phyloP scores from a whole-genome alignment of 2,888 invertebrate genomes.

The Sarcophaga rosellei region DNA sequence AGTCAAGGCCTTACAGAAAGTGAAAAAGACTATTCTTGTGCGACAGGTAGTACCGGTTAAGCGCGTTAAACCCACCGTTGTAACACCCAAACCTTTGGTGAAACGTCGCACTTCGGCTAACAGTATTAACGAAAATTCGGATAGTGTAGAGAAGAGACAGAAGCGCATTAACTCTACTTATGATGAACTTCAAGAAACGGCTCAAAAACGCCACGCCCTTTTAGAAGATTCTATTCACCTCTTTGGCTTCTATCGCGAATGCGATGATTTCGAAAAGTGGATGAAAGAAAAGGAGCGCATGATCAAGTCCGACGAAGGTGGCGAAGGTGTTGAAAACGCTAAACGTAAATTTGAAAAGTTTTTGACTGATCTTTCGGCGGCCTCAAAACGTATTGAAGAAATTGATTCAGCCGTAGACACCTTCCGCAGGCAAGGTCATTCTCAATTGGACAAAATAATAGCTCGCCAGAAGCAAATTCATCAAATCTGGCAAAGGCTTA shows the following conservation, averaged over 20 bases:
- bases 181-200: slow-evolving; percentile 89
- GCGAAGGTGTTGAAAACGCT: slow-evolving; percentile 95
- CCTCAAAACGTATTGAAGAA: slow-evolving; percentile 93
- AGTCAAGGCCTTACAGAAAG: slow-evolving; percentile 90
- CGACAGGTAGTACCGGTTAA: slow-evolving; percentile 92
- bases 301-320: slow-evolving; percentile 89
- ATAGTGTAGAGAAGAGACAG: slow-evolving; percentile 91
- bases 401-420: slow-evolving; percentile 94
- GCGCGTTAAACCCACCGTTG: slow-evolving; percentile 82
- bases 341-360: slow-evolving; percentile 98
- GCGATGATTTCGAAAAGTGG: slow-evolving; percentile 99
- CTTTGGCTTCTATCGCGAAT: slow-evolving; percentile 96
- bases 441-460: slow-evolving; percentile 90
- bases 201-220: slow-evolving; percentile 89
- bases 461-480: slow-evolving; percentile 91
- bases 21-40: slow-evolving; percentile 94
- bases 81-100: slow-evolving; percentile 78
- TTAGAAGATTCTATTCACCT: slow-evolving; percentile 95
- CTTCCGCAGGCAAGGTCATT: slow-evolving; percentile 91
- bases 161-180: slow-evolving; percentile 91
- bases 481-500: slow-evolving; percentile 93
- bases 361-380: slow-evolving; percentile 96
- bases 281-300: slow-evolving; percentile 97
- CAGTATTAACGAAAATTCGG: slow-evolving; percentile 84
- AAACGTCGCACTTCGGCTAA: slow-evolving; percentile 80